phyloP scores from a whole-genome alignment of 2,888 invertebrate genomes.

The Phragmatobia fuliginosa region DNA sequence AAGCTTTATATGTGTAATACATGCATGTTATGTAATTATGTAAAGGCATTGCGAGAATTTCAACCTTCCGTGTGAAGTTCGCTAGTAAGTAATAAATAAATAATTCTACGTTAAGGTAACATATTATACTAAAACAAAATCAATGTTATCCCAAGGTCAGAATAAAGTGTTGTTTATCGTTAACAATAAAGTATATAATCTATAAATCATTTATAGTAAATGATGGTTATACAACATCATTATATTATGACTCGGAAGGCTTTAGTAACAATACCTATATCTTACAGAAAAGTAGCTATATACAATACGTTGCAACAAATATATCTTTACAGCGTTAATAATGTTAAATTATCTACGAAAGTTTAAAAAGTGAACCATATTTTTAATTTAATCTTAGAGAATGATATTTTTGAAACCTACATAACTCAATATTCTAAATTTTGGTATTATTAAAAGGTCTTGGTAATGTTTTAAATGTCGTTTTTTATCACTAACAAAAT shows the following conservation, averaged over 20 bases:
- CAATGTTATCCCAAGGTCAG: slow-evolving; percentile 34
- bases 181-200: slow-evolving; percentile 31
- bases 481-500: no score
- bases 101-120: not conserved
- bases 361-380: no score
- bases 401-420: no score
- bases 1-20: no score
- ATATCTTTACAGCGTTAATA: not conserved
- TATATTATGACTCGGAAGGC: slow-evolving; percentile 8
- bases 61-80: no score
- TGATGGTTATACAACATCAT: slow-evolving; percentile 20
- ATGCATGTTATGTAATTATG: no score
- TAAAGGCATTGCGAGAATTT: no score
- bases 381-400: no score
- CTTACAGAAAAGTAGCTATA: not conserved
- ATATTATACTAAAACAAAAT: slow-evolving; percentile 23
- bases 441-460: no score
- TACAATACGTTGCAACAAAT: not conserved
- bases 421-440: no score
- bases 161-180: slow-evolving; percentile 32
- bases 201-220: slow-evolving; percentile 23
- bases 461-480: no score
- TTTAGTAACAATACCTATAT: not conserved
- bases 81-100: not conserved
- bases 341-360: no score